Base-by-base conservation (phyloP, 2,888 invertebrate species). In the Drosophila peninsularis region DNA sequence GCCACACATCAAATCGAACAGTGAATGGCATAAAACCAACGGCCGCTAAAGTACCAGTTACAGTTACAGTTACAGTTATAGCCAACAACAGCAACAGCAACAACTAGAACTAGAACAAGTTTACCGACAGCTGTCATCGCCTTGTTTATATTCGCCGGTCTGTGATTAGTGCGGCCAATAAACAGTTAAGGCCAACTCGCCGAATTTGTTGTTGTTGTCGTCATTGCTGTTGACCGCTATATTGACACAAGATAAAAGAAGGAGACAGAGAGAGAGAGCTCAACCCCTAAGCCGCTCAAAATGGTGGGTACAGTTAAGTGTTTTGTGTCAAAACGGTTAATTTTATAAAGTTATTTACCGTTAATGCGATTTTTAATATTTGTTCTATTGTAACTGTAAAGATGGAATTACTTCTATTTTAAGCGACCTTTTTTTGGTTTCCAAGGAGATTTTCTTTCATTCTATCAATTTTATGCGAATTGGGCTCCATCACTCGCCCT, bases 1-100 rank as follows among this genome's bases (percentile, higher is more conserved):
- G 44, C 64, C 70, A 75, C 86, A 57, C 83, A 57, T 71, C 55
- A 80, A 80, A 85, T 75, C 67, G 78, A 78, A 71, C 84, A 64
- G 66, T 84, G 74, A 80, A 84, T 65, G 76, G 80, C 52, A 66
- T 44, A 52, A 50, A 70, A 63, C 58, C 62, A 71, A 76, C 69
- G 77, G 53, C 54, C 69, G 76, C 49, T 62, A 58, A 52, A 53
- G 45, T 74, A 60, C 50, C 77, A 57, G 65, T 58, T 47, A 66
- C 58, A 56, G 60, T 65, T 24, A 24, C 24, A 24, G 27, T 30
- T 52, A 41, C 37, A 21, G 54, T 62, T 47, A 53, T 36, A 70
- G 52, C 50, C 13, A 50, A 30, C 53, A 54, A 61, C 11, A 47
- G 55, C 32, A n/a, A n/a, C n/a, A n/a, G n/a, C n/a, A 41, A 49